A percentile compares a stretch with the other conserved stretches of the same genome.
Conservation (phyloP, 2,797 vertebrate species). For the Sciurus carolinensis region DNA sequence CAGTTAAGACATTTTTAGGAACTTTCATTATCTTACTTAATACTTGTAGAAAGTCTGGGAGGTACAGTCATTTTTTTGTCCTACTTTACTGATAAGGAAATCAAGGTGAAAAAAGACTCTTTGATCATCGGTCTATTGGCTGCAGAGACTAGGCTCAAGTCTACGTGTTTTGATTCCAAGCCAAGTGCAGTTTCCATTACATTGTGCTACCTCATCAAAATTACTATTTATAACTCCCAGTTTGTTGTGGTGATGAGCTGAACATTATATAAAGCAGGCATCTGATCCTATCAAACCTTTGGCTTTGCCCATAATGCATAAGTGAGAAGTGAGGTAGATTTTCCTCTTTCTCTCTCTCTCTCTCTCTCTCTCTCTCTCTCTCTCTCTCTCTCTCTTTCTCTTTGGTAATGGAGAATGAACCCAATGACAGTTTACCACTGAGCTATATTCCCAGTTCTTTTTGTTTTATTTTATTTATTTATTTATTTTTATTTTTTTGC, state of each 20-base stretch:
- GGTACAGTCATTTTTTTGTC: neutral
- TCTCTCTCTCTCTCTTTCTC: no score
- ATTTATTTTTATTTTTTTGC: no score
- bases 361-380: no score
- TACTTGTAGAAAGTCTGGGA: neutral
- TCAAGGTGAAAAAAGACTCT: neutral
- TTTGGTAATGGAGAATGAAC: no score
- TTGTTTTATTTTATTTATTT: no score
- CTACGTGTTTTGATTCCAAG: neutral
- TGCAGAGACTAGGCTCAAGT: neutral
- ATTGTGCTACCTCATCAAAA: neutral
- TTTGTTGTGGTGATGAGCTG: neutral
- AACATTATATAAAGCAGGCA: neutral
- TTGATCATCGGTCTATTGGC: neutral
- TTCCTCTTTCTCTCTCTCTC: neutral
- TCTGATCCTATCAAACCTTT: neutral
- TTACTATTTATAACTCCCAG: neutral
- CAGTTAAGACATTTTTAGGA: neutral
- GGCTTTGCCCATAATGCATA: neutral
- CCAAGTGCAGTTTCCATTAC: neutral
- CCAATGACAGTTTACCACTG: no score
- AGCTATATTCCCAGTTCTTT: no score
- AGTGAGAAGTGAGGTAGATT: slow-evolving; percentile 8
- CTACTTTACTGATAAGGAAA: neutral
- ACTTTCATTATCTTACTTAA: neutral